Evolutionary conservation across 2,888 invertebrate genomes (phyloP), one percentile per base, ranked within the genome.

Genomic region (Notodonta dromedarius): DNA sequence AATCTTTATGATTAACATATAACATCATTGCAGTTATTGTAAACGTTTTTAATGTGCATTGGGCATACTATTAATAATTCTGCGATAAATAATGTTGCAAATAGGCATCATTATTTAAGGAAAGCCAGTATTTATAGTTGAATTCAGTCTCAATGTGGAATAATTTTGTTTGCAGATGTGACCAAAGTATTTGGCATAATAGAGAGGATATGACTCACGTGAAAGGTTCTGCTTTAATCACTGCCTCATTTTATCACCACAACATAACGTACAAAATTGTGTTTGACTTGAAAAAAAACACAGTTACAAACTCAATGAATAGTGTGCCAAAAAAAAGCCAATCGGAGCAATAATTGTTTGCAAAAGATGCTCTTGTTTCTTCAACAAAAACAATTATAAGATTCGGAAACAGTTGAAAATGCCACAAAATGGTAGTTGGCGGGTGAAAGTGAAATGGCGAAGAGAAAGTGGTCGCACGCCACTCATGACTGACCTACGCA

Each of bases 401-500:
- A n/a, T 46, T 46, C n/a, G 4, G 46, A 46, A 46, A 46, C 16
- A 61, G 53, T 58, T 54, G 67, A 69, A 73, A 70, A 64, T 71
- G 7, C 57, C 60, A 63, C 59, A 50, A 60, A 68, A 69, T 67
- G 70, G 61, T 67, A 55, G 67, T 46, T 46, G n/a, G 74, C 56
- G 51, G 85, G 87, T 83, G 87, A 89, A 90, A 90, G 90, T 87
- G 82, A 87, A 89, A 82, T 83, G 82, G 76, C 71, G 74, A 73
- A 74, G 88, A 84, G 91, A 91, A 91, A 91, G 91, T 87, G 74
- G 79, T 75, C 76, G 74, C 77, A 75, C 77, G 82, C 73, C 65
- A 76, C 77, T 73, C 69, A 83, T 85, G 87, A 85, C 87, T 90
- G 90, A 90, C 91, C 90, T 89, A 90, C 91, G 89, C 89, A 90